A percentile compares a stretch with the other conserved stretches of the same genome.
phyloP scores from a whole-genome alignment of 2,113 vertebrate species.

The Gracilinanus agilis region DNA sequence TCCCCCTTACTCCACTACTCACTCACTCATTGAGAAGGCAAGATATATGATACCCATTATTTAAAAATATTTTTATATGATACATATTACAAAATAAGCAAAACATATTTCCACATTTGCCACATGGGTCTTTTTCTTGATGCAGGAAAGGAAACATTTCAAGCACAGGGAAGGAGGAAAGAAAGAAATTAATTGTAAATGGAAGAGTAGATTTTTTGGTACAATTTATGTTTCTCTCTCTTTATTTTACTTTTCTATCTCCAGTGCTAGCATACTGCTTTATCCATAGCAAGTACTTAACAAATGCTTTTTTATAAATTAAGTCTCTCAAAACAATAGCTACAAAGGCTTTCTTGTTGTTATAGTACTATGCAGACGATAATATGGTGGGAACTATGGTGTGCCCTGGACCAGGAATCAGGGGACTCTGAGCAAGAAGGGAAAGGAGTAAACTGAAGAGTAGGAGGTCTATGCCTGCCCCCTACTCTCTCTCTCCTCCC shows the following conservation, averaged over 20 bases:
- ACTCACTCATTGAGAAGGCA: background rate
- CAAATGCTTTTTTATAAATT: background rate
- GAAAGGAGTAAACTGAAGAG: background rate
- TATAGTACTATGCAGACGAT: background rate
- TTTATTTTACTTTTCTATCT: background rate
- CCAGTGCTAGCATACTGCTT: background rate
- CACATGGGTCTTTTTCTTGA: background rate
- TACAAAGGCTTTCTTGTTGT: background rate
- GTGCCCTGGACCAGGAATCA: background rate
- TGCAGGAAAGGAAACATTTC: background rate
- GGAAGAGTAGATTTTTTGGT: background rate
- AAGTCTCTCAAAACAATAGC: background rate
- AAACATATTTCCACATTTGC: background rate
- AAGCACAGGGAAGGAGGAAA: background rate
- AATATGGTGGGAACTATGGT: background rate
- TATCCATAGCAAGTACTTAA: background rate
- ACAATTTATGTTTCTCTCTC: background rate
- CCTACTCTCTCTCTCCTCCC: background rate
- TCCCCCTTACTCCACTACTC: background rate
- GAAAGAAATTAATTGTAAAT: background rate
- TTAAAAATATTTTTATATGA: background rate
- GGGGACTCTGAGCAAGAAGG: background rate
- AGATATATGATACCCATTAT: background rate
- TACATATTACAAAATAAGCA: background rate
- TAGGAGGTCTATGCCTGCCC: background rate